Percentiles rank a stretch among this genome's conserved stretches.
These are phyloP conservation scores for Eustalomyia histrio DNA, from an alignment of 2,888 invertebrate species.

Conservation along the genomic window DNA sequence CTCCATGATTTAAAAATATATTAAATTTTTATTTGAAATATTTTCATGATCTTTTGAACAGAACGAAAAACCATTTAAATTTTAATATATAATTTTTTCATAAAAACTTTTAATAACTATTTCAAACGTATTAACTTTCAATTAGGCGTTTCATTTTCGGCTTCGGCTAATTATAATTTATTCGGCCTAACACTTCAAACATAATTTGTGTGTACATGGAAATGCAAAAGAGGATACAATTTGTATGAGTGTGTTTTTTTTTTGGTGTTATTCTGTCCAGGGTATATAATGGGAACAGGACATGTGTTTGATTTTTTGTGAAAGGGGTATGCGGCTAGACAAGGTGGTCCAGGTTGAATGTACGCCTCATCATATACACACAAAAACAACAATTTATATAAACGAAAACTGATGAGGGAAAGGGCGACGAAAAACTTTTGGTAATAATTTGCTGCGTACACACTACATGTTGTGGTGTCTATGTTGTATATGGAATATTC, in stretches of 20 bases:
- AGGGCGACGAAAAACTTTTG: conserved; percentile 8
- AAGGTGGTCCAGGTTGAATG: conserved; percentile 68
- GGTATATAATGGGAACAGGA: conserved; percentile 48
- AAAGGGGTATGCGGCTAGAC: conserved; percentile 65
- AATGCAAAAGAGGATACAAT: background rate
- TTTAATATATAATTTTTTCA: too few species aligned
- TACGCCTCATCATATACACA: conserved; percentile 61
- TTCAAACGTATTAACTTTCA: too few species aligned
- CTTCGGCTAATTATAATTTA: background rate
- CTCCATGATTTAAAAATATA: too few species aligned
- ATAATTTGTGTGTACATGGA: background rate
- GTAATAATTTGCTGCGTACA: conserved; percentile 46
- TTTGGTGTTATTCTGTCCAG: background rate
- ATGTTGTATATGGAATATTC: conserved; percentile 32
- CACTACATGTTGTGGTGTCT: conserved; percentile 25
- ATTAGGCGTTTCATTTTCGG: too few species aligned
- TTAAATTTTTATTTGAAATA: too few species aligned
- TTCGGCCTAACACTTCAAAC: background rate
- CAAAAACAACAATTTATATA: background rate
- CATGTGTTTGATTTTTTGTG: conserved; percentile 36
- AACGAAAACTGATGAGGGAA: conserved; percentile 5
- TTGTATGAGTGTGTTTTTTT: background rate
- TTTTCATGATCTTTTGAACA: too few species aligned
- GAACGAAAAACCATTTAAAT: too few species aligned
- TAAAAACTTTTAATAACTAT: too few species aligned